Conservation (phyloP, 2,888 invertebrate species). For the Bombylius major region DNA sequence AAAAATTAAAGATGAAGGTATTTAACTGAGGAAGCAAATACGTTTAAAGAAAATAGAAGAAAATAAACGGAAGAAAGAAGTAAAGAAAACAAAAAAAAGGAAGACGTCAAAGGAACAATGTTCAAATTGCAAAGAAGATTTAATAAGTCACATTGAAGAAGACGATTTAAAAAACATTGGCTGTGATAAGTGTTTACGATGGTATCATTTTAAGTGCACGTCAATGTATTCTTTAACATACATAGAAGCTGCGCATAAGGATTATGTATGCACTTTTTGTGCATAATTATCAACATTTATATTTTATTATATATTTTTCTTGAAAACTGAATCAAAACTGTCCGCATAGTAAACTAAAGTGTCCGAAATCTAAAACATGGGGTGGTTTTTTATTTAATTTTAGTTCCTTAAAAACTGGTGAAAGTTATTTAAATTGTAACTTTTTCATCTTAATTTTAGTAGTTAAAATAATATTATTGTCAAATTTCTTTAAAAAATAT, state of each 20-base stretch:
- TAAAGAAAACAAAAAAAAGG: neutral
- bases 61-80: too few relatives aligned
- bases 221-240: neutral
- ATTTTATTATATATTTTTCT: too few relatives aligned
- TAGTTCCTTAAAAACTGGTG: too few relatives aligned
- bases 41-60: neutral
- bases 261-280: neutral
- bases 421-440: too few relatives aligned
- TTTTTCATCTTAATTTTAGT: too few relatives aligned
- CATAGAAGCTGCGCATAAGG: neutral
- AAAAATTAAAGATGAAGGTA: neutral
- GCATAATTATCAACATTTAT: too few relatives aligned
- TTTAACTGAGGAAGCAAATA: neutral
- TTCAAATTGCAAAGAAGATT: neutral
- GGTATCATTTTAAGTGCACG: neutral
- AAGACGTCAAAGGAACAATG: neutral
- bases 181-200: neutral
- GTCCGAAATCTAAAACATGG: too few relatives aligned
- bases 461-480: too few relatives aligned
- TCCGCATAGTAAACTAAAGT: too few relatives aligned
- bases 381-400: too few relatives aligned
- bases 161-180: neutral
- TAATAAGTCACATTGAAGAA: neutral
- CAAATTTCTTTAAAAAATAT: too few relatives aligned
- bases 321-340: too few relatives aligned